phyloP scores from a whole-genome alignment of 1,140 invertebrate genomes.

The Marisa cornuarietis region DNA sequence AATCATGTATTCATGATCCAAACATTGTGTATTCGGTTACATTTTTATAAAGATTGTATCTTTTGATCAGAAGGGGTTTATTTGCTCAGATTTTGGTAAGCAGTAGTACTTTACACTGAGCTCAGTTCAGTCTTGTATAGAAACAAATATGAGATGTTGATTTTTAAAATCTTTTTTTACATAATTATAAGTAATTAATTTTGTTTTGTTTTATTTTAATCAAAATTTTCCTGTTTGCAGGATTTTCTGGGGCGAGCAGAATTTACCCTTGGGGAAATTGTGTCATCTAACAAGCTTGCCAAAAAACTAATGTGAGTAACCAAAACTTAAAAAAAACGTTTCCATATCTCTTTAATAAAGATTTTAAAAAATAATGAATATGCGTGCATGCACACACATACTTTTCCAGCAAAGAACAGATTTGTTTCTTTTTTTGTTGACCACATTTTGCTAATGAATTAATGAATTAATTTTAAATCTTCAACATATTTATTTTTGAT shows the following conservation, averaged over 20 bases:
- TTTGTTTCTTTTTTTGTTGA: no score
- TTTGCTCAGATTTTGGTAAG: neutral
- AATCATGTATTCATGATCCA: no score
- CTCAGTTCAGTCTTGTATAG: no score
- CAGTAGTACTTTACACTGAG: no score
- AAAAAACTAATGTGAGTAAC: slow-evolving; percentile 50
- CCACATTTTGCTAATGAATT: no score
- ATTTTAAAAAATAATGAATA: neutral
- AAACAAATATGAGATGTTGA: neutral
- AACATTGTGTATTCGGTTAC: no score
- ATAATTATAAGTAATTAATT: neutral
- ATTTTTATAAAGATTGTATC: no score
- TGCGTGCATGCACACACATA: neutral
- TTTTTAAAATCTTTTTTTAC: neutral
- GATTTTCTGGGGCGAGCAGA: slow-evolving; percentile 71
- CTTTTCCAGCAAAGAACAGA: no score
- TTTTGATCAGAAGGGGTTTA: neutral
- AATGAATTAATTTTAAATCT: neutral
- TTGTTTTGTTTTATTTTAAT: neutral
- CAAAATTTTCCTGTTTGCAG: slow-evolving; percentile 45
- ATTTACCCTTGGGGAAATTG: slow-evolving; percentile 70
- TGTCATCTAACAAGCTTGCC: slow-evolving; percentile 59
- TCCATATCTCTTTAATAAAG: neutral
- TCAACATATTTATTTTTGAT: neutral
- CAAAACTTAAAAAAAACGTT: neutral